Evolutionary conservation across 2,113 vertebrate genomes (phyloP).

Genomic region (Ramphastos sulfuratus): DNA sequence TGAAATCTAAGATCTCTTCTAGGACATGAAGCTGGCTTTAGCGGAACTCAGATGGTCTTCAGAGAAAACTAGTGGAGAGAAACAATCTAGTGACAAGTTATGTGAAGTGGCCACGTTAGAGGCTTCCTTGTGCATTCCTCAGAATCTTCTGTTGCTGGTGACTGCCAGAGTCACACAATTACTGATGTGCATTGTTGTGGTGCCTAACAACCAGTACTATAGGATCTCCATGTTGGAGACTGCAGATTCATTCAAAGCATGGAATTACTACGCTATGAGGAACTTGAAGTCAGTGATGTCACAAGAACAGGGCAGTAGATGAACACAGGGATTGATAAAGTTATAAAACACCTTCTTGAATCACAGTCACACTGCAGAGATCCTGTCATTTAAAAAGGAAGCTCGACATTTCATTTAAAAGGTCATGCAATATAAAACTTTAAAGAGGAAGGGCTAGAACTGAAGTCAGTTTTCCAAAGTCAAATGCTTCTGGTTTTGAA

Average conservation of each 20-base stretch:
- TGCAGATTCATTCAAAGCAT: neutral
- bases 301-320: neutral
- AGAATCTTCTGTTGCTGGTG: neutral
- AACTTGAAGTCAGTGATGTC: neutral
- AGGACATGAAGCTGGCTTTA: neutral
- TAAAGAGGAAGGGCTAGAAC: slow-evolving; percentile 26
- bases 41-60: neutral
- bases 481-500: slow-evolving; percentile 28
- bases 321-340: neutral
- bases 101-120: rapidly evolving
- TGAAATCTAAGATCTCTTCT: neutral
- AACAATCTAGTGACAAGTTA: neutral
- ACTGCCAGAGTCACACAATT: neutral
- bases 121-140: neutral
- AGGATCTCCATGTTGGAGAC: neutral
- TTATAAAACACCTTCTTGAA: slow-evolving; percentile 19
- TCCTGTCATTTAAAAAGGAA: slow-evolving; percentile 17
- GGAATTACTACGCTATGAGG: neutral
- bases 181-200: neutral
- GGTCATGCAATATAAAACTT: slow-evolving; percentile 27
- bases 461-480: slow-evolving; percentile 24
- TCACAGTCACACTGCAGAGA: neutral
- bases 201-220: neutral
- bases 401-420: slow-evolving; percentile 42
- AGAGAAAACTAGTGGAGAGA: neutral